Evolutionary conservation across 2,113 vertebrate species (phyloP).

Genomic region (Vulpes vulpes): DNA sequence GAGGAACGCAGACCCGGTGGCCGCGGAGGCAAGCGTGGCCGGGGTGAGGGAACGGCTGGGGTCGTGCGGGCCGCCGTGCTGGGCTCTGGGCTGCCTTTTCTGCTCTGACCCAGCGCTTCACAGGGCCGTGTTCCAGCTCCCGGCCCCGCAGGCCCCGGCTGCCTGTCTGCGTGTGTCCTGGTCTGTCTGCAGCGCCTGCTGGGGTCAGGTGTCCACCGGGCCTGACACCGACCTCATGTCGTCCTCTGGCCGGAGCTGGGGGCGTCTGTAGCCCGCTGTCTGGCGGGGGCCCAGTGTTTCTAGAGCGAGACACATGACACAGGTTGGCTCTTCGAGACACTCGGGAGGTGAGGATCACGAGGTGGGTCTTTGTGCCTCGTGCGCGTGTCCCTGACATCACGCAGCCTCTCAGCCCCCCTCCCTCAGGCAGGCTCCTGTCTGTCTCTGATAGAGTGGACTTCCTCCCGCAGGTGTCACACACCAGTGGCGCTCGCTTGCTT

Average conservation of each 20-base stretch:
- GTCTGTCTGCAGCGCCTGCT: neutral
- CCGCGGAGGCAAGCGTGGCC: neutral
- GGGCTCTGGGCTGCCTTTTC: neutral
- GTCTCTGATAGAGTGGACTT: neutral
- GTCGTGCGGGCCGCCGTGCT: fast-evolving
- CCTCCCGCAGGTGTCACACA: neutral
- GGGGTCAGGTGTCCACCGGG: neutral
- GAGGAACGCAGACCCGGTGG: neutral
- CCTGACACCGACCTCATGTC: neutral
- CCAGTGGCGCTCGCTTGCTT: fast-evolving
- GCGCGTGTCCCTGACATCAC: neutral
- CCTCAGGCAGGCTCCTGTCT: neutral
- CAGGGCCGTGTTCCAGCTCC: neutral
- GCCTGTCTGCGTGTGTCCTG: neutral
- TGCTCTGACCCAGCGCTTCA: neutral
- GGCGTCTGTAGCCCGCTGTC: too few relatives aligned
- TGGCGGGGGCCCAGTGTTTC: neutral
- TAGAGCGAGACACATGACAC: neutral
- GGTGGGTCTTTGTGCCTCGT: neutral
- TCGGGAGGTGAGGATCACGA: too few relatives aligned
- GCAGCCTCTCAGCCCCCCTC: too few relatives aligned
- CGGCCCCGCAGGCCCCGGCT: neutral
- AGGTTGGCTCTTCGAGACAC: neutral
- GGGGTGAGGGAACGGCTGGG: fast-evolving
- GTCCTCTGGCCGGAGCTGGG: neutral